Evolutionary conservation across 2,113 vertebrate genomes (phyloP).

Genomic region (Tylochromis polylepis): DNA sequence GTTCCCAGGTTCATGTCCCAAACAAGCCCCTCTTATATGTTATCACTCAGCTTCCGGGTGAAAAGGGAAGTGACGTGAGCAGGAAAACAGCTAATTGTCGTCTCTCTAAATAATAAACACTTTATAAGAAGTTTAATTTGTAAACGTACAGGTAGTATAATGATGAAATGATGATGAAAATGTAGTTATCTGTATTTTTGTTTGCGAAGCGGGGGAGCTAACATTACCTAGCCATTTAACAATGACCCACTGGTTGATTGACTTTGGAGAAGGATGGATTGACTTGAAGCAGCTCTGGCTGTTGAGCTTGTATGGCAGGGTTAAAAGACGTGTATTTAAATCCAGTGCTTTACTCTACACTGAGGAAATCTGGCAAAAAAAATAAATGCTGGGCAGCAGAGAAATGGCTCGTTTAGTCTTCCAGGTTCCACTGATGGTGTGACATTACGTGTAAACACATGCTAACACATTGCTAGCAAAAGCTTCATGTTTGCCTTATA

Average conservation of each 20-base stretch:
- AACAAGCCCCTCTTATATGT: background rate
- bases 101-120: background rate
- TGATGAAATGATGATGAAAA: no score
- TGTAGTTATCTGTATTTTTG: background rate
- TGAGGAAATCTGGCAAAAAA: background rate
- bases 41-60: background rate
- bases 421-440: background rate
- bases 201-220: background rate
- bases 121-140: background rate
- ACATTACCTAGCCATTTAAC: background rate
- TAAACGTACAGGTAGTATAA: background rate
- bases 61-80: background rate
- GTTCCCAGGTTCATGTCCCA: background rate
- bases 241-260: background rate
- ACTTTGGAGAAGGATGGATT: background rate
- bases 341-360: no score
- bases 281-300: background rate
- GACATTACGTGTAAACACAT: background rate
- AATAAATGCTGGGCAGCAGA: background rate
- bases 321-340: background rate
- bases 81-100: background rate
- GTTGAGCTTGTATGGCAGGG: background rate
- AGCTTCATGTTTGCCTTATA: background rate
- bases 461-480: background rate
- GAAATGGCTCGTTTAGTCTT: background rate